These are phyloP conservation scores for Phalanger gymnotis DNA, from an alignment of 2,797 vertebrate species.

Conservation along the genomic window DNA sequence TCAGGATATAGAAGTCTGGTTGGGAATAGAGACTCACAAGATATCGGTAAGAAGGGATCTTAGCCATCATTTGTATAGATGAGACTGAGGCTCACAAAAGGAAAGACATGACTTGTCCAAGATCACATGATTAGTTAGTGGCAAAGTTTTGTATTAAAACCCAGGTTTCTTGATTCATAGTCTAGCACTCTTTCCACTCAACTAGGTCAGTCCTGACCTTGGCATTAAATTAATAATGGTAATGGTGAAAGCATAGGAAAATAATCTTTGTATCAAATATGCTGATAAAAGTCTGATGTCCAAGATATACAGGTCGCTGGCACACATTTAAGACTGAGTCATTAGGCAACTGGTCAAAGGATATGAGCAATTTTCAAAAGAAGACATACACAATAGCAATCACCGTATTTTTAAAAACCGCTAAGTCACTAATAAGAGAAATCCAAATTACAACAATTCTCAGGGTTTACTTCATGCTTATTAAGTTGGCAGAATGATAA, in stretches of 20 bases:
- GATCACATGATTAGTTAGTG: neutral
- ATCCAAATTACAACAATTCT: neutral
- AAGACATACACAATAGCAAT: neutral
- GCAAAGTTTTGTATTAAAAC: neutral
- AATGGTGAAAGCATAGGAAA: neutral
- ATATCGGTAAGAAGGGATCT: neutral
- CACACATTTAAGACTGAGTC: neutral
- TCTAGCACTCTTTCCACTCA: neutral
- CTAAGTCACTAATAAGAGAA: neutral
- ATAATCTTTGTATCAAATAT: neutral
- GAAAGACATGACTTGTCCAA: neutral
- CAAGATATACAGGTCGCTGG: neutral
- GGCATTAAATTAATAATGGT: neutral
- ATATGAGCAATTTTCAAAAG: neutral
- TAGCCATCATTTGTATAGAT: neutral
- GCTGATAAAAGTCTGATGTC: neutral
- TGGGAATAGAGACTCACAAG: neutral
- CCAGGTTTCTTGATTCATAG: neutral
- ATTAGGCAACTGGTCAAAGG: neutral
- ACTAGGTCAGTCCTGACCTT: neutral
- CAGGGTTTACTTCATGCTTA: neutral
- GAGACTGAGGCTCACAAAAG: neutral
- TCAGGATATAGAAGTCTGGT: neutral
- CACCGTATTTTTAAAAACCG: neutral
- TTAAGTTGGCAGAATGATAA: neutral